A percentile compares a stretch with the other conserved stretches of the same genome.
phyloP scores from a whole-genome alignment of 2,888 invertebrate species.

The Harmothoe impar region DNA sequence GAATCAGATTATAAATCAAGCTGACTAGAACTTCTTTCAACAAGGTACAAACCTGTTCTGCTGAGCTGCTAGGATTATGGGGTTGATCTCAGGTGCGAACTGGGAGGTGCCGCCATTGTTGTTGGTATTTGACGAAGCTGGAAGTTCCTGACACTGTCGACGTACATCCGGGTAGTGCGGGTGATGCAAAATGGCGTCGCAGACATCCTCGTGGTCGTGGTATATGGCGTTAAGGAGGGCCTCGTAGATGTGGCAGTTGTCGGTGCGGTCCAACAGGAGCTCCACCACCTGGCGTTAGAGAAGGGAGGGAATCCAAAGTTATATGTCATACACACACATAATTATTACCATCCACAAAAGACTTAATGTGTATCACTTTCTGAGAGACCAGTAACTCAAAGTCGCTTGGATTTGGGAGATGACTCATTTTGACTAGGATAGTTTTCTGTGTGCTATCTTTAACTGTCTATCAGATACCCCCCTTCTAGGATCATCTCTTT shows the following conservation, averaged over 20 bases:
- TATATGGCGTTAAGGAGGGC: slow-evolving; percentile 80
- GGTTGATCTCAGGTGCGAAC: slow-evolving; percentile 81
- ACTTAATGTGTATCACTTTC: too few relatives aligned
- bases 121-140: background rate
- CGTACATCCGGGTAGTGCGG: slow-evolving; percentile 73
- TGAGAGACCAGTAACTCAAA: too few relatives aligned
- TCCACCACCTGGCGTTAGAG: slow-evolving; percentile 76
- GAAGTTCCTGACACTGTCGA: slow-evolving; percentile 8
- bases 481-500: too few relatives aligned
- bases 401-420: too few relatives aligned
- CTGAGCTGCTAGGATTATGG: slow-evolving; percentile 80
- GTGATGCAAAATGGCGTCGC: slow-evolving; percentile 80
- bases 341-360: too few relatives aligned
- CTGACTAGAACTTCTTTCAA: too few relatives aligned
- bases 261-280: slow-evolving; percentile 77
- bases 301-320: background rate
- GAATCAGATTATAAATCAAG: too few relatives aligned
- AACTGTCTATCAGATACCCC: too few relatives aligned
- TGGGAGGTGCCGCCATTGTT: slow-evolving; percentile 75
- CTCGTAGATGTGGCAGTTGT: slow-evolving; percentile 78
- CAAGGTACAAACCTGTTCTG: slow-evolving; percentile 72
- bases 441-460: too few relatives aligned
- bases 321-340: too few relatives aligned
- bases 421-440: too few relatives aligned
- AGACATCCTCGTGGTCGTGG: slow-evolving; percentile 80